A percentile compares a stretch with the other conserved stretches of the same genome.
Conservation (phyloP, 2,113 vertebrate species). For the Chamaetylas fuelleborni region DNA sequence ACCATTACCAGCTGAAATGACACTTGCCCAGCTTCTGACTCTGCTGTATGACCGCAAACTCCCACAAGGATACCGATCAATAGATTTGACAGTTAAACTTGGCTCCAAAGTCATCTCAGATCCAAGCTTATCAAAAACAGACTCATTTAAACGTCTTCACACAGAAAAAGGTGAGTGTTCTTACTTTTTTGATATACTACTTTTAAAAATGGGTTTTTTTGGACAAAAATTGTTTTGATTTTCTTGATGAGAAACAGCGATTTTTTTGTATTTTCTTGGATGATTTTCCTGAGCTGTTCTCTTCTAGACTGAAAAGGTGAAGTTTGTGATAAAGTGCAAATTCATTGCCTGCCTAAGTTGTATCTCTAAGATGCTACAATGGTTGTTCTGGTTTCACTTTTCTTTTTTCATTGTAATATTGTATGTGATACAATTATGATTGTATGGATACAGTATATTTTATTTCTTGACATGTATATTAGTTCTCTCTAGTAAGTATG, state of each 20-base stretch:
- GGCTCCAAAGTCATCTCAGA: conserved; percentile 98
- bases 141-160: conserved; percentile 96
- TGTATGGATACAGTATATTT: not conserved
- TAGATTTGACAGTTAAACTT: conserved; percentile 94
- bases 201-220: not conserved
- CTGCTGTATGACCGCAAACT: conserved; percentile 95
- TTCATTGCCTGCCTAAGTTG: not conserved
- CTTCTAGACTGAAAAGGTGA: not conserved
- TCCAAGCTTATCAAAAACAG: conserved; percentile 94
- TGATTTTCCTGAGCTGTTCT: not conserved
- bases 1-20: conserved; percentile 94
- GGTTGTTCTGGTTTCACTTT: not conserved
- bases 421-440: not conserved
- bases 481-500: not conserved
- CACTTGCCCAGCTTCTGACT: conserved; percentile 93
- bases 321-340: not conserved
- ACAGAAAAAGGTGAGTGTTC: conserved; percentile 90
- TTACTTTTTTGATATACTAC: not conserved
- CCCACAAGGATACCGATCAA: conserved; percentile 95
- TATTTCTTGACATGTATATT: not conserved
- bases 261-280: not conserved
- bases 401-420: not conserved
- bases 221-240: not conserved
- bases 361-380: not conserved
- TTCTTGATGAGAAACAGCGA: not conserved